Evolutionary conservation across 2,113 vertebrate genomes (phyloP).

Genomic region (Hystrix cristata): DNA sequence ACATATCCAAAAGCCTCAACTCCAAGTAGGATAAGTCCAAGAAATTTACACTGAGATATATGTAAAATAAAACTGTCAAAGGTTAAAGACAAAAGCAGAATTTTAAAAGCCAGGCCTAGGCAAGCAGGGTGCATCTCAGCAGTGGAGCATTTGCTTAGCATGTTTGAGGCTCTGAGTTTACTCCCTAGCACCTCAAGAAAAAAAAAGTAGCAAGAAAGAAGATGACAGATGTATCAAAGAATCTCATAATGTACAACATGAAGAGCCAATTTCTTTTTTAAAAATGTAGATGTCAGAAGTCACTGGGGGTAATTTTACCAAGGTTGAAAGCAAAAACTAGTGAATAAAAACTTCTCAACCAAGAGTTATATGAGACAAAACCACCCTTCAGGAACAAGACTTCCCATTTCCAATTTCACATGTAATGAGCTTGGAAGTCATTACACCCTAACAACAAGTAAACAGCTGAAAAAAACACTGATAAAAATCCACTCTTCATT

Average conservation of each 20-base stretch:
- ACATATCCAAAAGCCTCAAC: neutral
- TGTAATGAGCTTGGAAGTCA: neutral
- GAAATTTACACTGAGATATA: neutral
- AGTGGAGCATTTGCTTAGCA: neutral
- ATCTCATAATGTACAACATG: neutral
- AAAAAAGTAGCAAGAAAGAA: neutral
- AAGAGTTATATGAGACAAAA: neutral
- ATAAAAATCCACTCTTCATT: slow-evolving; percentile 2
- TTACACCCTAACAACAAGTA: neutral
- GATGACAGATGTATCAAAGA: neutral
- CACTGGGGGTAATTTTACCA: neutral
- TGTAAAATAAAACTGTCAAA: neutral
- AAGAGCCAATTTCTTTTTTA: neutral
- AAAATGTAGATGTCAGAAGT: neutral
- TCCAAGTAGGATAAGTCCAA: neutral
- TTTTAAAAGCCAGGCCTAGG: neutral
- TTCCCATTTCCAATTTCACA: neutral
- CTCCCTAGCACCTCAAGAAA: neutral
- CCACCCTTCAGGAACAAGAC: neutral
- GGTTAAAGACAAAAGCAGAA: neutral
- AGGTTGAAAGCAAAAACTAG: neutral
- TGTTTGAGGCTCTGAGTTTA: neutral
- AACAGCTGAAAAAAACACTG: neutral
- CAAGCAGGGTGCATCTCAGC: neutral
- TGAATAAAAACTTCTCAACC: neutral